Base-by-base conservation (phyloP, 1,140 invertebrate genomes). In the Drosophila mojavensis region DNA sequence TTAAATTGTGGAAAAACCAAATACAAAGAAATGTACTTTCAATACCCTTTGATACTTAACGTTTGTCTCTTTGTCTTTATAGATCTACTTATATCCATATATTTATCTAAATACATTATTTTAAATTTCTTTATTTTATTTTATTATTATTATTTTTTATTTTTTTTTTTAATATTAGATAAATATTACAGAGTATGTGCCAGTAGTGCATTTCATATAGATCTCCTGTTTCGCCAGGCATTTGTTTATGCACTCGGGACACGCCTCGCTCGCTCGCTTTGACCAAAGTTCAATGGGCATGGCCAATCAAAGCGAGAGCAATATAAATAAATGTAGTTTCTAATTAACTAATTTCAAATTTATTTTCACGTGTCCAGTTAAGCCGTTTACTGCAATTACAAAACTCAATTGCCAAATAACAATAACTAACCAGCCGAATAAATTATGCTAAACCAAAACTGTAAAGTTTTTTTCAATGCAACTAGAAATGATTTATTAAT, bases 261-360 rank as follows among this genome's bases (percentile, higher is more conserved):
- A 61, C 60, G 20, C 20, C 20, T 24, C 20, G 20, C 20, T 24
- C 20, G 20, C 28, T 17, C 3, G 26, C 65, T 54, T 53, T 55
- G 65, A 69, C 51, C 75, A 41, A 62, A 47, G 5, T 60, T 33
- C 55, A 28, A 39, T 43, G 41, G 41, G 53, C 51, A 33, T 13
- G 24, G 63, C 45, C 56, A 69, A 74, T 75, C 73, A 58, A 26
- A 51, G 62, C 65, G 62, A 51, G 64, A 54, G 45, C 68, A 53
- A 15, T 36, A 65, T 62, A 65, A 56, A 63, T 61, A 61, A 39
- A 61, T 80, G 33, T 33, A 60, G 66, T 61, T 63, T 50, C 30
- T 88, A 86, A 88, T 86, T 83, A 76, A 77, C 83, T 82, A 73
- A 86, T 82, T 88, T 79, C 50, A 54, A 64, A 82, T 88, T 88